Evolutionary conservation across 2,888 invertebrate genomes (phyloP).

Genomic region (Bhutanitis thaidina): DNA sequence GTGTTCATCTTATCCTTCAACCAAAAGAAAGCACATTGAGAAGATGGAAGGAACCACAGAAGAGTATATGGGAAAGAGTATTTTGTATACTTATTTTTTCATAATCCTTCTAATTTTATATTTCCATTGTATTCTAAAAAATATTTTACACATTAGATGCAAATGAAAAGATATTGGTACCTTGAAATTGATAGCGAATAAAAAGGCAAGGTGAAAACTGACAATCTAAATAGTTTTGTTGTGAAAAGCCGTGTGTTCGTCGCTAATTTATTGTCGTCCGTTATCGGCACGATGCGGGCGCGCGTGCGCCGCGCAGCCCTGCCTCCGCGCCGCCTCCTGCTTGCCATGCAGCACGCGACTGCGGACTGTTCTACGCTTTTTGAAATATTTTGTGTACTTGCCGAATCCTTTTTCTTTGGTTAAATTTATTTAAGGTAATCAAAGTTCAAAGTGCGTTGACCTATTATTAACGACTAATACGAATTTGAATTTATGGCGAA

Average conservation of each 20-base stretch:
- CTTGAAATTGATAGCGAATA: constrained; percentile 36
- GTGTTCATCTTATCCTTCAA: too few relatives aligned
- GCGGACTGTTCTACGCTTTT: constrained; percentile 42
- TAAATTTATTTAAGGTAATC: too few relatives aligned
- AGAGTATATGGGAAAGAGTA: too few relatives aligned
- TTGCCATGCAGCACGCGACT: constrained; percentile 70
- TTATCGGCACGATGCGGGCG: constrained; percentile 72
- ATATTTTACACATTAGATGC: constrained; percentile 9
- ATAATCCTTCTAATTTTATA: background rate
- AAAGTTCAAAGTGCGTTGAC: too few relatives aligned
- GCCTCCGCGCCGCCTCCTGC: constrained; percentile 38
- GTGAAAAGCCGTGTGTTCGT: constrained; percentile 67
- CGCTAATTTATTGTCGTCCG: constrained; percentile 69
- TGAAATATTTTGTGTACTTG: constrained; percentile 1
- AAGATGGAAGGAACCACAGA: too few relatives aligned
- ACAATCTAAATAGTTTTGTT: constrained; percentile 49
- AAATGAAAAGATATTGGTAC: constrained; percentile 17
- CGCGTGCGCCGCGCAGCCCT: constrained; percentile 56
- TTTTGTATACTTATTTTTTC: too few relatives aligned
- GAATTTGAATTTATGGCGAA: too few relatives aligned
- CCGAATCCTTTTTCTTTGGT: too few relatives aligned
- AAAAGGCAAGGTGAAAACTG: constrained; percentile 69
- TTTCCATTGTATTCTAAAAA: constrained; percentile 16
- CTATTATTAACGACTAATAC: too few relatives aligned
- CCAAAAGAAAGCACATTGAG: too few relatives aligned